These are phyloP conservation scores for Micrastur ruficollis DNA, from an alignment of 2,797 vertebrate genomes.

Conservation along the genomic window DNA sequence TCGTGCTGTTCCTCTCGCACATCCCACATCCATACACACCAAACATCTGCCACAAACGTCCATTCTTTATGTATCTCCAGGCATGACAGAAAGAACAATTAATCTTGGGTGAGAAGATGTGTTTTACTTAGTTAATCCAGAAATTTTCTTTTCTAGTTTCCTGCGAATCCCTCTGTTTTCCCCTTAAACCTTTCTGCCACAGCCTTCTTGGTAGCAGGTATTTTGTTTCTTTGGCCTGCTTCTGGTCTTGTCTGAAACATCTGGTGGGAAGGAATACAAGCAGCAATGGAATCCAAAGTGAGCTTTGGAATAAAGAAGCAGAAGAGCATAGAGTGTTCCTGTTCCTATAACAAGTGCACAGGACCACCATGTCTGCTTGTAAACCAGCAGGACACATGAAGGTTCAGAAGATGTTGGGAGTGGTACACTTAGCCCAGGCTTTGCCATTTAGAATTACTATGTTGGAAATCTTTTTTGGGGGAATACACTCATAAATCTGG, in stretches of 20 bases:
- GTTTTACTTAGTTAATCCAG: not conserved
- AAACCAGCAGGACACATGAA: not conserved
- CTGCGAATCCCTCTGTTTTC: not conserved
- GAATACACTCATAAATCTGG: not conserved
- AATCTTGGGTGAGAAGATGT: not conserved
- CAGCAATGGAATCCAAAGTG: not conserved
- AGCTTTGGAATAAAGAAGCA: not conserved
- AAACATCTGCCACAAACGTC: not conserved
- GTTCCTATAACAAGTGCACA: not conserved
- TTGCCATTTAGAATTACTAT: not conserved
- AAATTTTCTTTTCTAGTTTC: not conserved
- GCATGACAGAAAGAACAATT: not conserved
- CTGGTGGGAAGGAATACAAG: not conserved
- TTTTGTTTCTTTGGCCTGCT: not conserved
- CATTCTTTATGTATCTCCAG: not conserved
- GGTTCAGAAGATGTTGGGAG: not conserved
- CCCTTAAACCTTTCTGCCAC: not conserved
- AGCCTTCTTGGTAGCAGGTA: not conserved
- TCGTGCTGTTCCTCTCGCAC: not conserved
- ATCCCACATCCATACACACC: not conserved
- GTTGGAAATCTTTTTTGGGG: not conserved
- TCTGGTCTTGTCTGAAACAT: not conserved
- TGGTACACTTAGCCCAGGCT: not conserved
- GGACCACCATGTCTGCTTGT: fast-evolving
- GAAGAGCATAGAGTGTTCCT: not conserved